Conservation (phyloP, 2,113 vertebrate species). For the Agelaius phoeniceus region DNA sequence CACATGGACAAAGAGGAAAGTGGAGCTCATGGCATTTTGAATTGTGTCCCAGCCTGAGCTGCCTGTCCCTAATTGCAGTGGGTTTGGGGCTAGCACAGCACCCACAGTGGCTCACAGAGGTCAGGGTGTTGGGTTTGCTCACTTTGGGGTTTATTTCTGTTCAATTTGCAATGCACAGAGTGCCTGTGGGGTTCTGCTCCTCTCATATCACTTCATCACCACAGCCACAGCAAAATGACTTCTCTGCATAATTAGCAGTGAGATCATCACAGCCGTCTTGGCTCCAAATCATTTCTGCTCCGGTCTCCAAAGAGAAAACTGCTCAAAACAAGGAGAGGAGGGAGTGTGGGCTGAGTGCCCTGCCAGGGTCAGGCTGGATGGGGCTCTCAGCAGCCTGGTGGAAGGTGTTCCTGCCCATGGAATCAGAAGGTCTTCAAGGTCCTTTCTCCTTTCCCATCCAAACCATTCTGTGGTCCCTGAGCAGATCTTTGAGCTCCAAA, state of each 20-base stretch:
- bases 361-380: background rate
- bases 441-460: background rate
- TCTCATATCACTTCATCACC: conserved; percentile 14
- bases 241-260: conserved; percentile 60
- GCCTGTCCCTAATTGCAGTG: conserved; percentile 39
- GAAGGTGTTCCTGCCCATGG: background rate
- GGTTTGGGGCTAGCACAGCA: conserved; percentile 32
- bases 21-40: conserved; percentile 45
- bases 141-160: background rate
- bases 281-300: background rate
- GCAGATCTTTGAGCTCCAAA: background rate
- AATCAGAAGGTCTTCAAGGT: too few relatives aligned
- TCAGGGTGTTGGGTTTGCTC: background rate
- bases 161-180: background rate
- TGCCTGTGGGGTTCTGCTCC: conserved; percentile 22
- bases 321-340: background rate
- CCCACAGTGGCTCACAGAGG: background rate
- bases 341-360: background rate
- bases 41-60: conserved; percentile 61
- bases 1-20: background rate
- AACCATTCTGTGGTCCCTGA: background rate
- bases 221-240: conserved; percentile 41
- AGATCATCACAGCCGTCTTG: conserved; percentile 29
- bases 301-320: background rate
- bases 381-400: background rate